Evolutionary conservation across 2,113 vertebrate genomes (phyloP), one percentile per base, ranked within the genome.

Genomic region (Eudyptes chrysolophus): DNA sequence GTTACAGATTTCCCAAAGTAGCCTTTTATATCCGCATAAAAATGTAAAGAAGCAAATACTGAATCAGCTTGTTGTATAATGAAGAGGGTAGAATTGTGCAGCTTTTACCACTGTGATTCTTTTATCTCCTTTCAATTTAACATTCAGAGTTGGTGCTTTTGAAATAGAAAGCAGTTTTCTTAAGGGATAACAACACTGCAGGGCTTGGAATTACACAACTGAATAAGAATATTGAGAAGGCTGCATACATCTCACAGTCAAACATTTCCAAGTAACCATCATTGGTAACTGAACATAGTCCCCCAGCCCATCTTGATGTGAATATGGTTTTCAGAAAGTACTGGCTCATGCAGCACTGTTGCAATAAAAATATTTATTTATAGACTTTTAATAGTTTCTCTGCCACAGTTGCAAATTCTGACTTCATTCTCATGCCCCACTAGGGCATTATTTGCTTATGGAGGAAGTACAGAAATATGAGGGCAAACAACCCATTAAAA

Each of bases 111-210:
- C 70, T 89, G 78, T 95, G 94, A 95, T 97, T 97, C 97, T 97
- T 98, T 98, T 93, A 96, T 97, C 94, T 97, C 80, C 92, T 95
- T 96, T 96, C 91, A 89, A 97, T 97, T 98, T 97, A 98, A 89
- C 93, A 97, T 98, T 98, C 97, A 95, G 94, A 90, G 96, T 74
- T 96, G 84, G 86, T 91, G 92, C 92, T 97, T 97, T 95, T 98
- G 97, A 98, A 98, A 98, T 55, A 97, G 92, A 96, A 97, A 96
- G 85, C 89, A 57, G 93, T 97, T 98, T 96, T 98, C 98, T 98
- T 98, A 54, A 87, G 98, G 97, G 97, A 97, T 81, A 92, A 91
- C 86, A 94, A 79, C 92, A 78, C 94, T 96, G 89, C 83, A 97
- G 64, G 78, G 49, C 93, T 95, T 96, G 92, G 97, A 97, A 97